Evolutionary conservation across 2,113 vertebrate species (phyloP), one percentile per base, ranked within the genome.

Genomic region (Psophia crepitans): DNA sequence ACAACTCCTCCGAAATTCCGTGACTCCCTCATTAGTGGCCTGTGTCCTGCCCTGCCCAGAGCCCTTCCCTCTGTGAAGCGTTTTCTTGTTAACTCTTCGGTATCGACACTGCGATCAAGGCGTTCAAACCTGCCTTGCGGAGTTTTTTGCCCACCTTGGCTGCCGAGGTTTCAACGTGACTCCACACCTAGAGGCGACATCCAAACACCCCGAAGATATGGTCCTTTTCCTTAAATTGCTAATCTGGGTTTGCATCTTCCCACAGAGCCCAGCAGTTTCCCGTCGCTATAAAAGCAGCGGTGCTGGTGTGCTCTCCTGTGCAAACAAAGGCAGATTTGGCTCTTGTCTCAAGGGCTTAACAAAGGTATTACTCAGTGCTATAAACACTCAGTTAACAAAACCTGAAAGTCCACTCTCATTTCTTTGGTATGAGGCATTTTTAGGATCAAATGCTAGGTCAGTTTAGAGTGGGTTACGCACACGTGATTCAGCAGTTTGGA

Each of bases 231-330:
- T 60, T 54, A 15, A 51, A 68, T 28, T 14, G 11, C 48, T 56
- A 6, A 14, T 28, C 17, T 17, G 41, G 44, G 15, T 44, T 87
- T 22, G 2, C 14, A 33, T 48, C 68, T 69, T 57, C 60, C 39
- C 12, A 11, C 58, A 37, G 46, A 75, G 75, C 57, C 63, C 74
- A 43, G 49, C 37, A 14, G 22, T 66, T 75, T 32, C 15, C 57
- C 0, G 0, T 26, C 43, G 26, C 66, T 66, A 3, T n/a, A 37
- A 63, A 43, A 93, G 49, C 53, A 43, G 41, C 0, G 0, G 12
- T 87, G 88, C 56, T 0, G 0, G 5, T 68, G 61, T 23, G 48
- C 53, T 64, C 20, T 71, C n/a, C 65, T 64, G 9, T 43, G 46
- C 44, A 91, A 69, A 57, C 41, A 58, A 75, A 79, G 66, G 61